Conservation (phyloP, 2,888 invertebrate species). For the Phlogophora meticulosa region DNA sequence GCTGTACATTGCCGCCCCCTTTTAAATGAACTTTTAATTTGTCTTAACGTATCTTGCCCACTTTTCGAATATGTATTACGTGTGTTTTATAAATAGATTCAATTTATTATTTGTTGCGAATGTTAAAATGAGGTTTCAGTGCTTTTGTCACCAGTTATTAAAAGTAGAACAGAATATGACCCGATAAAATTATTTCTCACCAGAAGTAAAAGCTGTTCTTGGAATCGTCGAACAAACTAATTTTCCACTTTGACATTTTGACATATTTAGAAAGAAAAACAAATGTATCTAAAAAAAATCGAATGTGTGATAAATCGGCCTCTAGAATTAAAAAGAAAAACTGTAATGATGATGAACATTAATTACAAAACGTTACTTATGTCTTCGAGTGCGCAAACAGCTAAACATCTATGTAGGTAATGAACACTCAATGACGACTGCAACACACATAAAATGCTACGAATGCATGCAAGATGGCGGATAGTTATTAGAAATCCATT, state of each 20-base stretch:
- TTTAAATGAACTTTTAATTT: slow-evolving; percentile 65
- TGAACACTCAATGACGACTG: slow-evolving; percentile 12
- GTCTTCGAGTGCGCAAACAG: neutral
- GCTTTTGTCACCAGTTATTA: slow-evolving; percentile 20
- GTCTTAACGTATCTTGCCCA: slow-evolving; percentile 46
- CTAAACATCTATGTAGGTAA: slow-evolving; percentile 6
- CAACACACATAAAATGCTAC: slow-evolving; percentile 28
- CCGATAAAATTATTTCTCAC: slow-evolving; percentile 8
- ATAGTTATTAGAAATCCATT: slow-evolving; percentile 67
- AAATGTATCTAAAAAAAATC: no score
- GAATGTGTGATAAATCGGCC: neutral
- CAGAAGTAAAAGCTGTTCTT: neutral
- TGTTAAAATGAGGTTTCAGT: slow-evolving; percentile 11
- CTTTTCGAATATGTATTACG: slow-evolving; percentile 35
- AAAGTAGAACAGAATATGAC: slow-evolving; percentile 22
- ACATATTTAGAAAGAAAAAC: neutral
- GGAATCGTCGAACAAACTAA: slow-evolving; percentile 1
- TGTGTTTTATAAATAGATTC: slow-evolving; percentile 36
- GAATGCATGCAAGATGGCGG: slow-evolving; percentile 37
- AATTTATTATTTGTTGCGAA: slow-evolving; percentile 36
- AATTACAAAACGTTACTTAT: neutral
- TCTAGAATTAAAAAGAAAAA: neutral
- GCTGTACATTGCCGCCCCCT: slow-evolving; percentile 40
- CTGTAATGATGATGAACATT: neutral
- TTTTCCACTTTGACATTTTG: neutral